These are phyloP conservation scores for Nyctibius bracteatus DNA, from an alignment of 2,113 vertebrate species.

Conservation along the genomic window DNA sequence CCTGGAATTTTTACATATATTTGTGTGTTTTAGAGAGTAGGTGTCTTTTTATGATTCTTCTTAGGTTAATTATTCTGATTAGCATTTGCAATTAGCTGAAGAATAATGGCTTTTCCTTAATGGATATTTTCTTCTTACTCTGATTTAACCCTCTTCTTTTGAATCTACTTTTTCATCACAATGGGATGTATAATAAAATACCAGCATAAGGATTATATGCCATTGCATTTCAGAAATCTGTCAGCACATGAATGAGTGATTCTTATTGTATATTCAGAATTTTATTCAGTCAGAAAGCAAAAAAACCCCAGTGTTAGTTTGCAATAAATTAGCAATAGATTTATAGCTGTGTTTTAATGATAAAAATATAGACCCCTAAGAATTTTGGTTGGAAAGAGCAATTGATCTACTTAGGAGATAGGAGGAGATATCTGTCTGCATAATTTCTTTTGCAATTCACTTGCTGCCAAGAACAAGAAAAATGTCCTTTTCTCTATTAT, in stretches of 20 bases:
- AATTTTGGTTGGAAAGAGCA: background rate
- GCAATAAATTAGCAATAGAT: background rate
- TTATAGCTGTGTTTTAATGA: background rate
- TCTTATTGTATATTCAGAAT: background rate
- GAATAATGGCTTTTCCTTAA: constrained; percentile 36
- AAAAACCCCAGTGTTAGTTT: background rate
- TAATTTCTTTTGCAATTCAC: background rate
- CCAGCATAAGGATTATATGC: background rate
- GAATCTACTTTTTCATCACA: background rate
- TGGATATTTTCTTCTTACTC: constrained; percentile 28
- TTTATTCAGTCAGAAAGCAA: background rate
- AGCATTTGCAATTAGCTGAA: constrained; percentile 26
- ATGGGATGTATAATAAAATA: background rate
- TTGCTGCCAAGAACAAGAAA: background rate
- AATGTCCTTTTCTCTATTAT: background rate
- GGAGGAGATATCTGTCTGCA: background rate
- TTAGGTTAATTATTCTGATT: constrained; percentile 43
- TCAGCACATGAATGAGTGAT: background rate
- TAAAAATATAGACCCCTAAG: background rate
- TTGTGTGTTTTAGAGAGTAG: background rate
- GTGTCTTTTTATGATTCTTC: background rate
- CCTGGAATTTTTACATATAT: background rate
- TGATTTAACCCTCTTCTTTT: background rate
- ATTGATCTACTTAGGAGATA: background rate
- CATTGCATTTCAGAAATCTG: background rate